Percentiles rank a stretch among this genome's conserved stretches.
phyloP scores from a whole-genome alignment of 2,113 vertebrate species.

The Centropus bengalensis region DNA sequence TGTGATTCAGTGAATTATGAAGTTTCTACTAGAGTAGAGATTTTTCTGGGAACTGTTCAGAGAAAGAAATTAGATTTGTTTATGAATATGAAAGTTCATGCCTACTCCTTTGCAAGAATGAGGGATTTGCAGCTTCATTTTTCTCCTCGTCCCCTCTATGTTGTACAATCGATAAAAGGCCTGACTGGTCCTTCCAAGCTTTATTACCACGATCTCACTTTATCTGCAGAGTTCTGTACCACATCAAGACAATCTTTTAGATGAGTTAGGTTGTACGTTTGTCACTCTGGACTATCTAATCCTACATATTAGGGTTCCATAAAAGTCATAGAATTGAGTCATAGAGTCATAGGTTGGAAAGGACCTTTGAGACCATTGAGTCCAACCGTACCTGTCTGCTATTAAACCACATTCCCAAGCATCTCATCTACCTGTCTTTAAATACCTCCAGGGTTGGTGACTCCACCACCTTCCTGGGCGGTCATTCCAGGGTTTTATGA shows the following conservation, averaged over 20 bases:
- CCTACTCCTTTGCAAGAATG: background rate
- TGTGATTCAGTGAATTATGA: background rate
- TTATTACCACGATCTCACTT: background rate
- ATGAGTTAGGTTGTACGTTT: background rate
- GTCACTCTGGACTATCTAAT: background rate
- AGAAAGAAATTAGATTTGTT: background rate
- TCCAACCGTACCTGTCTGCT: too few relatives aligned
- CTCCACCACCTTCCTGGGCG: too few relatives aligned
- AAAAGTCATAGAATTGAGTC: too few relatives aligned
- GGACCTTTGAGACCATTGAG: too few relatives aligned
- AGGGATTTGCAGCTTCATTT: background rate
- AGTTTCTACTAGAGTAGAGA: background rate
- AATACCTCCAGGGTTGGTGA: too few relatives aligned
- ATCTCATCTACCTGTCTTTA: too few relatives aligned
- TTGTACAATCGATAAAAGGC: background rate
- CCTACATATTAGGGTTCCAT: background rate
- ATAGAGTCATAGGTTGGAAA: too few relatives aligned
- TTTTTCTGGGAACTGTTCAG: background rate
- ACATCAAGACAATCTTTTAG: background rate
- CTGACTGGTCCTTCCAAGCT: background rate
- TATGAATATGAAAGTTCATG: background rate
- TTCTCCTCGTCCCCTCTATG: background rate
- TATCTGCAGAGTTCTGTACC: background rate
- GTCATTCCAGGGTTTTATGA: too few relatives aligned
- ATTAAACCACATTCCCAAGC: too few relatives aligned